Conservation (phyloP, 2,888 invertebrate species). For the Hyles lineata region DNA sequence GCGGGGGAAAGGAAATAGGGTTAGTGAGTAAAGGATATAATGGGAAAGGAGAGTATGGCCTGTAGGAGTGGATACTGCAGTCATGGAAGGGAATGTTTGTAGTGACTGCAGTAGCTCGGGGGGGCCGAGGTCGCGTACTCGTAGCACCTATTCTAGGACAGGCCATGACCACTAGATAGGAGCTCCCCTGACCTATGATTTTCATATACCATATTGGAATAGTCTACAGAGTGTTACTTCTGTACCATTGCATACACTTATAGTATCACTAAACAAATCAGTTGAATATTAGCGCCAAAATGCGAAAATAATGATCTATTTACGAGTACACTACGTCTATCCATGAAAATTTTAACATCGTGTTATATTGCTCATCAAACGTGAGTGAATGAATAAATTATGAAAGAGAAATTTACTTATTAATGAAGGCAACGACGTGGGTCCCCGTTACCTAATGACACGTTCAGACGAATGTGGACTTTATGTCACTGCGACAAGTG, state of each 20-base stretch:
- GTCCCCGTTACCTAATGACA: background rate
- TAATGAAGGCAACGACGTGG: background rate
- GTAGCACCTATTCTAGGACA: no score
- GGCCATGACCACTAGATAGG: no score
- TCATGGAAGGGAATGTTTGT: no score
- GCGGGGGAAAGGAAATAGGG: no score
- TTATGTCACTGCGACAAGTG: conserved; percentile 4
- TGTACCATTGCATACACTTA: no score
- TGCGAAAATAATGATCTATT: background rate
- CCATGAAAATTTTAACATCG: background rate
- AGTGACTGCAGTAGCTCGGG: no score
- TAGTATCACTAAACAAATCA: background rate
- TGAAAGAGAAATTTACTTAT: background rate
- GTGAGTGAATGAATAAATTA: background rate
- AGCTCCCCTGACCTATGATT: no score
- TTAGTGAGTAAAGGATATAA: no score
- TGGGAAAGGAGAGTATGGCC: no score
- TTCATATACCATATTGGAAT: no score
- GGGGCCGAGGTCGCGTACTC: no score
- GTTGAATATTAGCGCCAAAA: background rate
- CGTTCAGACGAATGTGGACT: background rate
- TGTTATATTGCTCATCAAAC: background rate
- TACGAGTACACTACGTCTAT: background rate
- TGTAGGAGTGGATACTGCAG: no score
- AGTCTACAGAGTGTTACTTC: background rate